Evolutionary conservation across 2,113 vertebrate genomes (phyloP).

Genomic region (Sceloporus tristichus): DNA sequence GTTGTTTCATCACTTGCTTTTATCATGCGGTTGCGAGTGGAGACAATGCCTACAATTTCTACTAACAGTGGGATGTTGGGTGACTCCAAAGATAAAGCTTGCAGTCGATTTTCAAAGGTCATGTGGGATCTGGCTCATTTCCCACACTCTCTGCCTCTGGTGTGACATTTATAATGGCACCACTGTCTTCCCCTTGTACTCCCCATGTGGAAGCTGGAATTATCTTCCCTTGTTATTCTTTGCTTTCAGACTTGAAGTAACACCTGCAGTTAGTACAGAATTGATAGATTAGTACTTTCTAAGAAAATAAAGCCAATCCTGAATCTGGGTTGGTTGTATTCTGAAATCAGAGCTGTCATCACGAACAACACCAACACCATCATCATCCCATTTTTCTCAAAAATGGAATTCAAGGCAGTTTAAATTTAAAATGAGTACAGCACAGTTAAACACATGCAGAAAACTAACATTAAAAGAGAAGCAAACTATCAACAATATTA

Average conservation of each 20-base stretch:
- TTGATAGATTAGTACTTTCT: background rate
- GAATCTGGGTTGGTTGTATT: background rate
- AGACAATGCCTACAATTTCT: constrained; percentile 45
- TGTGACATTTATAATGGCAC: background rate
- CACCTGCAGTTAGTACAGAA: background rate
- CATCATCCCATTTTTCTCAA: no score
- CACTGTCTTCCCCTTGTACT: constrained; percentile 1
- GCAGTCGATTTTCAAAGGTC: constrained; percentile 20
- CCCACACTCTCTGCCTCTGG: background rate
- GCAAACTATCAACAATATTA: no score
- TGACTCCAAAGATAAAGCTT: constrained; percentile 17
- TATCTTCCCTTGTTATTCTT: constrained; percentile 22
- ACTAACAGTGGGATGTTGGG: constrained; percentile 28
- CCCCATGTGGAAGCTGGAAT: background rate
- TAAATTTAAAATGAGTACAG: no score
- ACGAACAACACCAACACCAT: no score
- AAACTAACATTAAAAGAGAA: no score
- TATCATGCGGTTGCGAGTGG: background rate
- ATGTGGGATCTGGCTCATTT: background rate
- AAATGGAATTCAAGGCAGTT: no score
- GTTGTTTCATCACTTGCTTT: background rate
- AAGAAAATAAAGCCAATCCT: background rate
- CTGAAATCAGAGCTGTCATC: background rate
- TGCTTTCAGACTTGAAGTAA: background rate
- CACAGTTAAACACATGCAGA: no score